phyloP scores from a whole-genome alignment of 2,888 invertebrate genomes.

The Rosalia funebris region DNA sequence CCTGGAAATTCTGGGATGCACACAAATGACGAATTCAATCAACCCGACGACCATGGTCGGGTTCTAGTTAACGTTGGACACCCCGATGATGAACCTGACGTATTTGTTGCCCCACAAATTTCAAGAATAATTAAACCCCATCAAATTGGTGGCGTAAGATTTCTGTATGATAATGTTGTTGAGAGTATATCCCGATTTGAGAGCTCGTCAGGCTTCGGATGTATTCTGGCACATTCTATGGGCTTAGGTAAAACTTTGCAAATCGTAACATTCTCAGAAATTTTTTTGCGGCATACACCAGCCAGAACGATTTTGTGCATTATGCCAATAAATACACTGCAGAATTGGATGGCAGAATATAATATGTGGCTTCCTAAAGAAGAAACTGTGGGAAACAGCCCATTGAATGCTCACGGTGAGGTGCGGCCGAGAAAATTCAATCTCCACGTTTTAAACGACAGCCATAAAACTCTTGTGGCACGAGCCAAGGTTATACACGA shows the following conservation, averaged over 20 bases:
- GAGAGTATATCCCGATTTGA: conserved; percentile 91
- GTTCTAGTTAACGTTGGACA: conserved; percentile 95
- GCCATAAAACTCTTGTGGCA: conserved; percentile 89
- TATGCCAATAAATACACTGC: conserved; percentile 98
- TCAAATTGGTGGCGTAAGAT: conserved; percentile 80
- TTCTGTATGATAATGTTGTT: conserved; percentile 96
- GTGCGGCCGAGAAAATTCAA: conserved; percentile 84
- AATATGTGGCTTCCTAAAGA: conserved; percentile 95
- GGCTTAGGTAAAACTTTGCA: conserved; percentile 97
- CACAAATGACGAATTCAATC: conserved; percentile 91
- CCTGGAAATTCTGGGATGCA: conserved; percentile 91
- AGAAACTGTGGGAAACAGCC: conserved; percentile 60
- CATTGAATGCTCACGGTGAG: conserved; percentile 71
- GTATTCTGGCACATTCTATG: conserved; percentile 99
- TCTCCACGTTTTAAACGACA: conserved; percentile 91
- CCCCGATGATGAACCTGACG: conserved; percentile 88
- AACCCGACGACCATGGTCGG: conserved; percentile 89
- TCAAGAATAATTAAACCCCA: conserved; percentile 94
- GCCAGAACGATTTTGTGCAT: conserved; percentile 93
- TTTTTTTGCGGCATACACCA: conserved; percentile 89
- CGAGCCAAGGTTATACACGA: conserved; percentile 86
- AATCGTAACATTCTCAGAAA: conserved; percentile 95
- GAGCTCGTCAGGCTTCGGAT: conserved; percentile 86
- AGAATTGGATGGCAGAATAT: conserved; percentile 98
- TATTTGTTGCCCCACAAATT: conserved; percentile 92